Base-by-base conservation (phyloP, 2,113 vertebrate genomes). In the Telmatochromis brachygnathus region DNA sequence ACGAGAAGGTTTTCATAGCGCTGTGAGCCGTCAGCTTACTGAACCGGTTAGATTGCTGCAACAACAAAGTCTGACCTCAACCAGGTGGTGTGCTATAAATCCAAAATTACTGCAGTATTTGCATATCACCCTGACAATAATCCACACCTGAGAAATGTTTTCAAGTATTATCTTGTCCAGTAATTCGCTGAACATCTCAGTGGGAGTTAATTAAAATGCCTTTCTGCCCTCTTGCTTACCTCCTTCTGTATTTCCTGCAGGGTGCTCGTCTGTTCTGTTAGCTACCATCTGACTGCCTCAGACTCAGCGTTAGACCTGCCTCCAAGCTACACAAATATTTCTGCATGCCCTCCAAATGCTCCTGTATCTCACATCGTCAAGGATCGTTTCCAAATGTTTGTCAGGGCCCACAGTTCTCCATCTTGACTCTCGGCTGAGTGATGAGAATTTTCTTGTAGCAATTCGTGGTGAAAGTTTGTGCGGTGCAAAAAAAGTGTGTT, bases 321-420 rank as follows among this genome's bases (percentile, higher is more conserved):
- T 94, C 87, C 45, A 85, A 85, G 58, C 89, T 60, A 58, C 88
- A 88, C 85, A 94, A 95, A 95, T 92, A 93, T 87, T 87, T 83
- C 60, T 23, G 54, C 8, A 56, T 30, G 87, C 88, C 92, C 92
- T 93, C 88, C 85, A 75, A 87, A 87, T 45, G 49, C 88, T 84
- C 82, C 82, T 84, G 58, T 60, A 94, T 93, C 91, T 93, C 79
- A 89, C n/a, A n/a, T 81, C 88, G 87, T 95, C 94, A 94, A 94
- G 93, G 89, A 82, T 87, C 75, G 85, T 89, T 91, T 87, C 19
- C 37, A 80, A 87, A 83, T 91, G 81, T 90, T 90, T 91, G 84
- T 90, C 26, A 3, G 86, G 90, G 56, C 49, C 45, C 65, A 68
- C 47, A 55, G 56, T 65, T 54, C 84, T 85, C 9, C 35, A 21